Conservation (phyloP, 2,113 vertebrate genomes). For the Platichthys flesus region DNA sequence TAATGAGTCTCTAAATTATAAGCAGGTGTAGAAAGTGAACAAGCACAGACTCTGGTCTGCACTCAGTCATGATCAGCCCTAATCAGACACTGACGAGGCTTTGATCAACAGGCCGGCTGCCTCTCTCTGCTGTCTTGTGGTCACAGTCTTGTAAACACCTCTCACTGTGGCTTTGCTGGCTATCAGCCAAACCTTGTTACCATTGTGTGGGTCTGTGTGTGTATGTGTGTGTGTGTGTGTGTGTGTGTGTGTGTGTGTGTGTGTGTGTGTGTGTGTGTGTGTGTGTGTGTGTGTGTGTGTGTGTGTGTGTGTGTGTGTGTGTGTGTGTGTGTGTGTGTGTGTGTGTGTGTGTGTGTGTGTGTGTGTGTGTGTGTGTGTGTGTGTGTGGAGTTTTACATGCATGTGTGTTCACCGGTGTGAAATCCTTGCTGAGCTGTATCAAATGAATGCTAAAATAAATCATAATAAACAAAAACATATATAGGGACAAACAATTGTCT, state of each 20-base stretch:
- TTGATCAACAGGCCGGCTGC: slow-evolving; percentile 16
- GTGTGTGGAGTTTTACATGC: no score
- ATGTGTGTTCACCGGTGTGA: neutral
- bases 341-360: neutral
- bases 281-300: neutral
- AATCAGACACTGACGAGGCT: slow-evolving; percentile 15
- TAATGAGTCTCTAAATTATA: slow-evolving; percentile 7
- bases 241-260: neutral
- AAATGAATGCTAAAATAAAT: neutral
- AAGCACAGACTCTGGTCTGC: neutral
- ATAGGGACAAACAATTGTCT: slow-evolving; percentile 3
- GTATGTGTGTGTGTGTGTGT: slow-evolving; percentile 17
- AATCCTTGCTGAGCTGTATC: slow-evolving; percentile 1
- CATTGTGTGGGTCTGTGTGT: neutral
- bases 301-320: slow-evolving; percentile 25
- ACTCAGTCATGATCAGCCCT: slow-evolving; percentile 20
- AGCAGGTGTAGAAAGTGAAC: slow-evolving; percentile 13
- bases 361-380: slow-evolving; percentile 12
- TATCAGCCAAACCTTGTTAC: neutral
- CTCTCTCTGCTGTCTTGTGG: slow-evolving; percentile 14
- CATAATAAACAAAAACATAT: neutral
- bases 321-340: neutral
- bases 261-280: slow-evolving; percentile 24
- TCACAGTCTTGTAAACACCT: slow-evolving; percentile 28
- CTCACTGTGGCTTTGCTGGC: slow-evolving; percentile 35